phyloP scores from a whole-genome alignment of 2,888 invertebrate species.

The Chrysotoxum bicinctum region DNA sequence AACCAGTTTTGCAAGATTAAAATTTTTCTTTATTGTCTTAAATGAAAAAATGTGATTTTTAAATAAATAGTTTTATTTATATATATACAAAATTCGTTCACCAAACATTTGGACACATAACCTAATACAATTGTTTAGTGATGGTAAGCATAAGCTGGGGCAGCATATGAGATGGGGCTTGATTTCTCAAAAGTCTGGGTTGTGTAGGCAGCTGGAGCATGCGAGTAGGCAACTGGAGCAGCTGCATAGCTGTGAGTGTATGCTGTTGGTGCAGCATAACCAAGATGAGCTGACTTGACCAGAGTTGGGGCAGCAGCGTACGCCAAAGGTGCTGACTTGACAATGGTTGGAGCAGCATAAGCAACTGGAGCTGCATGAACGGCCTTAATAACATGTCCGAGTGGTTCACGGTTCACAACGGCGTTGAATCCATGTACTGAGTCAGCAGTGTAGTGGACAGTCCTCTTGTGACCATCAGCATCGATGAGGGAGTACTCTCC shows the following conservation, averaged over 20 bases:
- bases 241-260: slow-evolving; percentile 30
- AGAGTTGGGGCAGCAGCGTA: slow-evolving; percentile 26
- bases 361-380: slow-evolving; percentile 38
- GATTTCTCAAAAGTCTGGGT: not conserved
- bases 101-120: not conserved
- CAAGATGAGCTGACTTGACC: slow-evolving; percentile 1
- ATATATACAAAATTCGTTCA: not conserved
- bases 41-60: not conserved
- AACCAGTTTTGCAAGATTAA: no score
- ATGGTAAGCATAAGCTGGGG: slow-evolving; percentile 46
- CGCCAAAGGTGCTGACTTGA: slow-evolving; percentile 15
- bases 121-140: slow-evolving; percentile 22
- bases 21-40: no score
- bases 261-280: slow-evolving; percentile 26
- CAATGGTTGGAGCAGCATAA: slow-evolving; percentile 39
- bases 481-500: slow-evolving; percentile 81
- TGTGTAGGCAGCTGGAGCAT: slow-evolving; percentile 11
- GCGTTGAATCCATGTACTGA: slow-evolving; percentile 82
- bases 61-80: not conserved
- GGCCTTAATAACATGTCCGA: slow-evolving; percentile 29
- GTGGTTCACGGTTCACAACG: slow-evolving; percentile 80
- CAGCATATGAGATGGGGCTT: not conserved
- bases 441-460: slow-evolving; percentile 81
- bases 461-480: slow-evolving; percentile 81
- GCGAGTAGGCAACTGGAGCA: slow-evolving; percentile 27